Conservation (phyloP, 2,888 invertebrate genomes). For the Tetheella fluctuosa region DNA sequence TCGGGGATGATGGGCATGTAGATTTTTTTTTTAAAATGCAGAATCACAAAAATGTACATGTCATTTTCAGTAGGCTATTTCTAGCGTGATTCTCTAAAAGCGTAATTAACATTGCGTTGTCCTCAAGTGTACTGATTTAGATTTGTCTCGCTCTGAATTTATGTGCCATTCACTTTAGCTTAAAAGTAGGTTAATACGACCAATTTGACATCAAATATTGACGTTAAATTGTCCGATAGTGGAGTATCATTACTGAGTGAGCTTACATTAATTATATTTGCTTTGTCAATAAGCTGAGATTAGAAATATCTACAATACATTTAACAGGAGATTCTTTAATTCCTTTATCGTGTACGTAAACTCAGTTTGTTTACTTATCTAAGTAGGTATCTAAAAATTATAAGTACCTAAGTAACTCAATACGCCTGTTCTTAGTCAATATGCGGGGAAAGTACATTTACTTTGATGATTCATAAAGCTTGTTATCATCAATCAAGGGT, state of each 20-base stretch:
- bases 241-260: neutral
- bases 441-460: too few relatives aligned
- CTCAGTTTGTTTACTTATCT: too few relatives aligned
- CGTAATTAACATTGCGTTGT: neutral
- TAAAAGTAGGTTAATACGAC: neutral
- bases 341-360: too few relatives aligned
- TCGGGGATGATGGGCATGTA: too few relatives aligned
- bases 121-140: neutral
- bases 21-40: too few relatives aligned
- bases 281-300: neutral
- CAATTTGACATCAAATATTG: neutral
- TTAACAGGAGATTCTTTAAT: neutral
- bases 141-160: neutral
- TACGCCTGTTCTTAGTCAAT: too few relatives aligned
- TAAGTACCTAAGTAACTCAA: too few relatives aligned
- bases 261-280: neutral
- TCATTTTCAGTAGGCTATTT: slow-evolving; percentile 4
- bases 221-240: neutral
- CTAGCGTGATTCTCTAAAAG: neutral
- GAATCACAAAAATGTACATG: neutral
- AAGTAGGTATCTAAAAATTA: too few relatives aligned
- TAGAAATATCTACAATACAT: neutral
- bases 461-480: too few relatives aligned
- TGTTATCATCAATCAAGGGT: too few relatives aligned
- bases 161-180: neutral